Percentiles rank a stretch among this genome's conserved stretches.
Evolutionary conservation across 2,888 invertebrate genomes (phyloP).

Genomic region (Drosophila ezoana): DNA sequence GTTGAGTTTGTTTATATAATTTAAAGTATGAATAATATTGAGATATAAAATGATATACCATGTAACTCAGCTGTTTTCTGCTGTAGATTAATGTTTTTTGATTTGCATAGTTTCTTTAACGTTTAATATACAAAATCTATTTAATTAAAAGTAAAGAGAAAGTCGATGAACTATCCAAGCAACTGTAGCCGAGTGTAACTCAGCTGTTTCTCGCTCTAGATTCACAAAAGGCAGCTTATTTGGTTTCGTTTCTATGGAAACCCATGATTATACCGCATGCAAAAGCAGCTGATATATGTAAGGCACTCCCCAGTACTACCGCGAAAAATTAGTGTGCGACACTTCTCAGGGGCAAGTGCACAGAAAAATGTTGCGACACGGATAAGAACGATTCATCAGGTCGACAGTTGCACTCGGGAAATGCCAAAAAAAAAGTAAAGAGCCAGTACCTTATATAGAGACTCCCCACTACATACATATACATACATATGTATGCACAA

Average conservation of each 20-base stretch:
- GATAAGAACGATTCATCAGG: conserved; percentile 25
- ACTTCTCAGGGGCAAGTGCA: conserved; percentile 3
- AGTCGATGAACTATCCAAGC: background rate
- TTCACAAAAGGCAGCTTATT: background rate
- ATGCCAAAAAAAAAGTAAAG: conserved; percentile 13
- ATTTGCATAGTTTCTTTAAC: background rate
- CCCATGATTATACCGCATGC: background rate
- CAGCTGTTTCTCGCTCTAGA: conserved; percentile 1
- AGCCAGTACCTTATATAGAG: conserved; percentile 43
- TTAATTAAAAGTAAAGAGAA: background rate
- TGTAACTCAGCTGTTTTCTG: background rate
- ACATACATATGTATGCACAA: conserved; percentile 17
- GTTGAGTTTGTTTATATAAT: too few relatives aligned
- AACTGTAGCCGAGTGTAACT: background rate
- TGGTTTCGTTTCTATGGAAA: conserved; percentile 12
- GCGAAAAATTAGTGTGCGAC: background rate
- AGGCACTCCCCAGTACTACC: background rate
- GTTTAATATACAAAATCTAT: background rate
- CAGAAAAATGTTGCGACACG: background rate
- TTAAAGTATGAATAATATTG: too few relatives aligned
- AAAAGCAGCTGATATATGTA: conserved; percentile 18
- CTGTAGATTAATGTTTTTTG: background rate
- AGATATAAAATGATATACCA: too few relatives aligned
- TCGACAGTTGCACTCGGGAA: conserved; percentile 37
- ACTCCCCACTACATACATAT: background rate